Conservation (phyloP, 2,113 vertebrate genomes). For the Piaya cayana region DNA sequence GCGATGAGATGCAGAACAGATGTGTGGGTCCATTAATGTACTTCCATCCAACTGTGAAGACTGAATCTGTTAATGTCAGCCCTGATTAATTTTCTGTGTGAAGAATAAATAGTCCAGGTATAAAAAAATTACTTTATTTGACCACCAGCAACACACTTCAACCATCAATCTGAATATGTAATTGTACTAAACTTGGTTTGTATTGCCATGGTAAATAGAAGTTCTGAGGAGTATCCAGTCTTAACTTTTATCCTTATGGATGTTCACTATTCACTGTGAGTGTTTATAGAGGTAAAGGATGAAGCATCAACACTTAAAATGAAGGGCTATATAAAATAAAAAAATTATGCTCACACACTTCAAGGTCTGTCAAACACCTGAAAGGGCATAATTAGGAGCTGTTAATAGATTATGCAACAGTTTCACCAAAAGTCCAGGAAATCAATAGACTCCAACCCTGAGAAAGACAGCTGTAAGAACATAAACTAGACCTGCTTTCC, state of each 20-base stretch:
- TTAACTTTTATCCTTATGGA: neutral
- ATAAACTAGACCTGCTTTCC: neutral
- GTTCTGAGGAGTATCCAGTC: neutral
- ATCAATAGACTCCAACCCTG: neutral
- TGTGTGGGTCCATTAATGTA: neutral
- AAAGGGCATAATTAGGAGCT: neutral
- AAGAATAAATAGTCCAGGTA: neutral
- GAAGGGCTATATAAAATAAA: neutral
- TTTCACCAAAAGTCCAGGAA: neutral
- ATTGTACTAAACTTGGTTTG: neutral
- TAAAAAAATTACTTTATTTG: neutral
- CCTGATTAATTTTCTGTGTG: neutral
- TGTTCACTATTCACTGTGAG: neutral
- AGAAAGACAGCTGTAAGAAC: neutral
- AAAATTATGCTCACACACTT: neutral
- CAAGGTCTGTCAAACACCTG: neutral
- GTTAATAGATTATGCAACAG: neutral
- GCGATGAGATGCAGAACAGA: slow-evolving; percentile 8
- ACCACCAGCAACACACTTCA: neutral
- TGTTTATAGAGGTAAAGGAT: neutral
- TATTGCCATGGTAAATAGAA: neutral
- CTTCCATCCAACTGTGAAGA: neutral
- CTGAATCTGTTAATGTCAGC: slow-evolving; percentile 2
- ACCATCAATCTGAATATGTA: neutral
- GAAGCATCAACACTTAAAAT: neutral